Conservation (phyloP, 2,113 vertebrate species). For the Hemichromis elongatus region DNA sequence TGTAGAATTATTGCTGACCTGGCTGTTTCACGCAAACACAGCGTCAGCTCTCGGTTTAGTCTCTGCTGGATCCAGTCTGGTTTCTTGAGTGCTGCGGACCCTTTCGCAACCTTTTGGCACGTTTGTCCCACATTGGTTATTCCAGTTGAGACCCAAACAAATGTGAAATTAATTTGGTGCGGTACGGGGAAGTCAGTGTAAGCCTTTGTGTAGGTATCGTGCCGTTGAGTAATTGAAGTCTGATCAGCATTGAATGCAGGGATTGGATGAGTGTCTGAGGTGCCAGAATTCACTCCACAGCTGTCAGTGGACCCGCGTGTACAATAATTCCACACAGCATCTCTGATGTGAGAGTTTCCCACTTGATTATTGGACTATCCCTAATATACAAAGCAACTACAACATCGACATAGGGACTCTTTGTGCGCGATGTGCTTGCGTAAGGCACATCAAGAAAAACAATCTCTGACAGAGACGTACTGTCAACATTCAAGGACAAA, state of each 20-base stretch:
- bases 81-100: not conserved
- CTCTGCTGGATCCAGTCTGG: not conserved
- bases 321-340: slow-evolving; percentile 19
- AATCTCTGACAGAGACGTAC: not conserved
- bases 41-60: not conserved
- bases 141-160: not conserved
- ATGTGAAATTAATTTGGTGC: slow-evolving; percentile 32
- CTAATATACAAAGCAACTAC: not conserved
- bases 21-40: not conserved
- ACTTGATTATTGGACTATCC: not conserved
- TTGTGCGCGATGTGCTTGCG: not conserved
- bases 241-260: slow-evolving; percentile 19
- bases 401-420: not conserved
- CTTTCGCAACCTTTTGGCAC: not conserved
- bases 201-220: not conserved
- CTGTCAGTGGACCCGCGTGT: not conserved
- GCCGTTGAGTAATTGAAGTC: slow-evolving; percentile 36
- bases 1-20: not conserved
- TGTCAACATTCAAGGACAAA: slow-evolving; percentile 25
- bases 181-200: not conserved
- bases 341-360: not conserved
- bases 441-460: not conserved
- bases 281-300: slow-evolving; percentile 27
- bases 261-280: slow-evolving; percentile 18
- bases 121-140: not conserved